Base-by-base conservation (phyloP, 2,888 invertebrate genomes). In the Helleia helle region DNA sequence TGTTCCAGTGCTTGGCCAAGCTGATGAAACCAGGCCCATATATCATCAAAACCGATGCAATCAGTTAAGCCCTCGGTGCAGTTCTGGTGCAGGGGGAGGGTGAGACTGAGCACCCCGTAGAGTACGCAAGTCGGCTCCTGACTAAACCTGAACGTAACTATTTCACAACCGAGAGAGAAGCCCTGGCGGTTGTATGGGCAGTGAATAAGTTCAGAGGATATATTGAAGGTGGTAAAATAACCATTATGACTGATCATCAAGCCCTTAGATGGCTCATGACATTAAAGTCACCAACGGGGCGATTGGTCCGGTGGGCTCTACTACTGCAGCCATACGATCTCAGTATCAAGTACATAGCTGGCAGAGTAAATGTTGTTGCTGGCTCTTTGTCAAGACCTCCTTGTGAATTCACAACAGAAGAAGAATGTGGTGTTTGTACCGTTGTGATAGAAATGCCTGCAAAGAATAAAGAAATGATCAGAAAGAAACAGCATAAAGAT, bases 291-390 rank as follows among this genome's bases (percentile, higher is more conserved):
- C 65, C 69, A 0, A 55, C 61, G 8, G 72, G 72, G 15, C 44
- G 77, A 29, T 47, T 85, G 1, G 68, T 69, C 0, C 43, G 79
- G 29, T 85, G 80, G 83, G 65, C 67, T 0, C 18, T 55, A 2
- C 27, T 42, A 4, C 44, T 83, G 2, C 64, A 71, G 44, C 45
- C 55, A 1, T 71, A 55, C 43, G 55, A 71, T 14, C 51, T 71
- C 6, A 46, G 50, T 0, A 55, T 74, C 2, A 41, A 51, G 4
- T 72, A 74, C 42, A 48, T 50, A 3, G 62, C 62, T 0, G 75
- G 75, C 3, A 52, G 47, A 27, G 42, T 42, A 1, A 71, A 76
- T 47, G 54, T 58, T 2, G 47, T 71, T 0, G 76, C 73, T 0
- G 76, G 81, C 42, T 52, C 59, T 0, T 43, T 77, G n/a, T n/a